These are phyloP conservation scores for Catagonus wagneri DNA, from an alignment of 2,113 vertebrate species.

Conservation along the genomic window DNA sequence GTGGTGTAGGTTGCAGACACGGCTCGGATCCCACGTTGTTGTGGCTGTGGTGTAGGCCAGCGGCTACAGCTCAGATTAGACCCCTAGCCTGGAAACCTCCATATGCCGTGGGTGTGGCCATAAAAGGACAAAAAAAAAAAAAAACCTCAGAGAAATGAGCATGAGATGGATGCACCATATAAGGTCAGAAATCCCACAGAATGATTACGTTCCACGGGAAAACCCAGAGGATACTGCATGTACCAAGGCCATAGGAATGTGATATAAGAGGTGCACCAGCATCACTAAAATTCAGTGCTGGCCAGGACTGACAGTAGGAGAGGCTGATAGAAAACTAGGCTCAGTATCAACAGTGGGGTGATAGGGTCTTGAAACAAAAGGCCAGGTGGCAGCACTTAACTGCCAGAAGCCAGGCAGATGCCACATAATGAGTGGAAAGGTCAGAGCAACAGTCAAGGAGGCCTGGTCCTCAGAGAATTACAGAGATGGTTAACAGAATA, in stretches of 20 bases:
- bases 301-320: not conserved
- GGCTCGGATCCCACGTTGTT: too few species aligned
- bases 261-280: not conserved
- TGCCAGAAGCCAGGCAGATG: not conserved
- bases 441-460: not conserved
- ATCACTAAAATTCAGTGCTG: not conserved
- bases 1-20: too few species aligned
- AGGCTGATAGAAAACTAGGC: not conserved
- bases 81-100: too few species aligned
- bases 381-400: not conserved
- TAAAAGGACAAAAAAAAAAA: too few species aligned
- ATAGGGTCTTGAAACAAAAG: slow-evolving; percentile 10
- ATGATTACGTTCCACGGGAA: not conserved
- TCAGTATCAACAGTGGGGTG: not conserved
- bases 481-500: slow-evolving; percentile 26
- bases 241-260: slow-evolving; percentile 9
- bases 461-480: not conserved
- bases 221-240: not conserved
- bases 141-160: not conserved
- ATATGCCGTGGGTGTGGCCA: too few species aligned
- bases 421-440: slow-evolving; percentile 5
- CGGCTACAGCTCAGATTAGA: too few species aligned
- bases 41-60: too few species aligned
- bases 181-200: not conserved
- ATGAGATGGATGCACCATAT: not conserved